Conservation (phyloP, 2,797 vertebrate species). For the Adelosebastes latens region DNA sequence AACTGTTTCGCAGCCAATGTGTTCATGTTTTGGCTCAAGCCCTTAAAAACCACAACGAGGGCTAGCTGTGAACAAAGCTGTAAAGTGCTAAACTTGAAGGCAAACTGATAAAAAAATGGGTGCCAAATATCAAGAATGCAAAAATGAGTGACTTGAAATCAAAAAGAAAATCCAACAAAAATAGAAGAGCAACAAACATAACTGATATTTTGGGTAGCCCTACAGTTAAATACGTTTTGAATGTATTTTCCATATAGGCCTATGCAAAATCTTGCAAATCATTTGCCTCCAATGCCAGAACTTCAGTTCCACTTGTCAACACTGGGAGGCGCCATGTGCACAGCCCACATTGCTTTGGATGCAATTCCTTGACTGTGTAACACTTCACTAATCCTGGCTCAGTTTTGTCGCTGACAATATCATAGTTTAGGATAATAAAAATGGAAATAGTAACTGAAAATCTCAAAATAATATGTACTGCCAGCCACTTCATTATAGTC, state of each 20-base stretch:
- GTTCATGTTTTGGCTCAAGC: conserved; percentile 63
- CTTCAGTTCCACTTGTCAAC: conserved; percentile 55
- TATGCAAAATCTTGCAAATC: conserved; percentile 28
- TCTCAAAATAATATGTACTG: conserved; percentile 24
- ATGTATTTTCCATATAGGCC: conserved; percentile 29
- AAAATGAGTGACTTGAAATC: conserved; percentile 18
- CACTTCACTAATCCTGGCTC: conserved; percentile 19
- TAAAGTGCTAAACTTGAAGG: conserved; percentile 77
- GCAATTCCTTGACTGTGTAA: neutral
- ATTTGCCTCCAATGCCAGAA: conserved; percentile 18
- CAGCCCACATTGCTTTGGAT: conserved; percentile 31
- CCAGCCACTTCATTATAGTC: conserved; percentile 17
- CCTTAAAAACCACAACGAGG: conserved; percentile 58
- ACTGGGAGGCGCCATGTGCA: conserved; percentile 68
- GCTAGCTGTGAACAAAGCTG: conserved; percentile 53
- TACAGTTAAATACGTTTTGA: conserved; percentile 44
- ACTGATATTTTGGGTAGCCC: conserved; percentile 46
- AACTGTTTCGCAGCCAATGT: conserved; percentile 33
- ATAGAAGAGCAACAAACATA: conserved; percentile 30
- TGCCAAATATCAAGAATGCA: conserved; percentile 36
- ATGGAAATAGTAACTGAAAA: conserved; percentile 32
- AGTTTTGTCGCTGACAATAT: conserved; percentile 27
- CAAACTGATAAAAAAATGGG: conserved; percentile 64
- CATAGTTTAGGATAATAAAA: conserved; percentile 35
- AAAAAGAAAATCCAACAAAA: neutral